Base-by-base conservation (phyloP, 2,888 invertebrate genomes). In the Notodonta ziczac region DNA sequence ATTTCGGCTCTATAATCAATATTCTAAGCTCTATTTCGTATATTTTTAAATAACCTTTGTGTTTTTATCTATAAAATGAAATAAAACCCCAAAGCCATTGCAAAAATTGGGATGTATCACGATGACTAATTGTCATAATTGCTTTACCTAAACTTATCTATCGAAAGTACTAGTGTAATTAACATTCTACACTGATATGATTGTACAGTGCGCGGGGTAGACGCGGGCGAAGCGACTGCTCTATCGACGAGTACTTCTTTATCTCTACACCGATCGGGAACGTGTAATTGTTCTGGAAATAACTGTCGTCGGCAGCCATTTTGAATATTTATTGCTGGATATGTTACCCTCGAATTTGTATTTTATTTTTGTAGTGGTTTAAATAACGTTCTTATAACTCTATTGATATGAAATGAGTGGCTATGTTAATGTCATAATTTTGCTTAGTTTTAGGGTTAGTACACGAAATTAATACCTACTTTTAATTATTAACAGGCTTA, bases 171-270 rank as follows among this genome's bases (percentile, higher is more conserved):
- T 84, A 86, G 73, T 64, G 87, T 84, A 87, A 91, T 91, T 90
- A 91, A 90, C 91, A 91, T 91, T 91, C 89, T 82, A 82, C 79
- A 76, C 70, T 72, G 76, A 80, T 82, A 81, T 75, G 67, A 69
- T 73, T 69, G 62, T 68, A 56, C 57, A 13, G 48, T 16, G 58
- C 46, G 58, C 54, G 32, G 56, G 51, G 59, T 62, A 52, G 56
- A 48, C 14, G 48, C 16, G 53, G 53, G 55, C 42, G 65, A 63
- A 71, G 62, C 53, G 60, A 67, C 59, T 63, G 61, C 62, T 56
- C 65, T 67, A 74, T 73, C 66, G 59, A 40, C 60, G 32, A 66
- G 77, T 70, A 67, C 67, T 66, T 69, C 59, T 61, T 74, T 78
- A 77, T 78, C 77, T 63, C 61, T 63, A 35, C 65, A 62, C 61